Evolutionary conservation across 2,888 invertebrate genomes (phyloP), one percentile per base, ranked within the genome.

Genomic region (Tipula confusa): DNA sequence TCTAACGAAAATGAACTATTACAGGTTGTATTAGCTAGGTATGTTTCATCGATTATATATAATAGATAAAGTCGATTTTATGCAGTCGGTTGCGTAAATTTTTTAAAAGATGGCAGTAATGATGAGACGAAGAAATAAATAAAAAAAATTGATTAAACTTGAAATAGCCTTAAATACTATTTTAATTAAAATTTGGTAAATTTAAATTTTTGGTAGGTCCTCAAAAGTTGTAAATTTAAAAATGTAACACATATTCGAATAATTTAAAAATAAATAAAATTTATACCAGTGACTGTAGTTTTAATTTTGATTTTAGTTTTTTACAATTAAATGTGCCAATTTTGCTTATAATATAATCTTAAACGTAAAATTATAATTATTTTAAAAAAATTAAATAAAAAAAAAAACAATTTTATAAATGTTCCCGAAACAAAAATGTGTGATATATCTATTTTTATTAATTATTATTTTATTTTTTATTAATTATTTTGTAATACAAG

Each of bases 371-470:
- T 33, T 9, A 64, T 24, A 64, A 64, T 64, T 64, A 64, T 64
- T 64, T 13, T 38, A 13, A 64, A 24, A 64, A 24, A 48, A 5
- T 24, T 9, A 64, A 9, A 64, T 38, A 24, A 64, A 24, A 3
- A 64, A 24, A 64, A 24, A 64, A 64, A 64, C 64, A 64, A 64
- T 64, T 64, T 64, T 64, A 64, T 64, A 64, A 64, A 64, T 64
- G 64, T 64, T 64, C 64, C 64, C 64, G 64, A 64, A 64, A 64
- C 64, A 64, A 64, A 64, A 64, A 64, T 64, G 64, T 64, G 64
- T 64, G 64, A 64, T 64, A 64, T 64, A 64, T 64, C 64, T 64
- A 64, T 64, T 64, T 64, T 64, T 64, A 64, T 64, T 64, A 64
- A 64, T 64, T 64, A 64, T 24, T 24, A 64, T 64, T 64, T 64